Evolutionary conservation across 2,113 vertebrate genomes (phyloP), one percentile per base, ranked within the genome.

Genomic region (Nanger granti): DNA sequence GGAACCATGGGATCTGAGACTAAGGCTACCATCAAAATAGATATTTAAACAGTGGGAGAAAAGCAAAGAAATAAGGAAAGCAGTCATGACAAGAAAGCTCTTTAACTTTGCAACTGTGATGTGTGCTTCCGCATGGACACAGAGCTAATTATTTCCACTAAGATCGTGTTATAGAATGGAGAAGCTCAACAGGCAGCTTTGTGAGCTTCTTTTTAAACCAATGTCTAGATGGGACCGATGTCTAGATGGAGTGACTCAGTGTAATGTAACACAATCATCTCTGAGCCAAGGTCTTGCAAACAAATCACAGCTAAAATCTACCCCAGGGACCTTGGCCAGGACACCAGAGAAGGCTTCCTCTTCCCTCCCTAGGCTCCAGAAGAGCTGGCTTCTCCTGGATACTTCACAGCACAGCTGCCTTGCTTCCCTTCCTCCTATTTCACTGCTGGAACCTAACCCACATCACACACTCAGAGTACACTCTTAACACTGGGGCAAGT

Each of bases 51-150:
- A 96, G 89, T 84, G 37, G 47, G 87, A 92, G 73, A 95, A 91
- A 55, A 94, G 17, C 47, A 95, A 44, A 88, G 95, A 85, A 96
- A 41, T 1, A 93, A 8, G 24, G 37, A 96, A 95, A 87, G 29
- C 47, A 84, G 54, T 92, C 47, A 60, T 76, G 41, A 95, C 91
- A 84, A 92, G 95, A 97, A 91, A 18, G 7, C 14, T 82, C 87
- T 91, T 94, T 97, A 97, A 97, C 91, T 97, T 66, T 96, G 34
- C 52, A 97, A 96, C 97, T 86, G n/a, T 52, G 52, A 66, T 92
- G 37, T 96, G 94, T 92, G 86, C 44, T 93, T 94, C 89, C 90
- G 47, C 69, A 34, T 89, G 94, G 79, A 94, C 91, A 95, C 4
- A 44, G 57, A 85, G 44, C 80, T 94, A 93, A 98, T 98, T 94